Base-by-base conservation (phyloP, 1,140 invertebrate genomes). In the Halesus radiatus region DNA sequence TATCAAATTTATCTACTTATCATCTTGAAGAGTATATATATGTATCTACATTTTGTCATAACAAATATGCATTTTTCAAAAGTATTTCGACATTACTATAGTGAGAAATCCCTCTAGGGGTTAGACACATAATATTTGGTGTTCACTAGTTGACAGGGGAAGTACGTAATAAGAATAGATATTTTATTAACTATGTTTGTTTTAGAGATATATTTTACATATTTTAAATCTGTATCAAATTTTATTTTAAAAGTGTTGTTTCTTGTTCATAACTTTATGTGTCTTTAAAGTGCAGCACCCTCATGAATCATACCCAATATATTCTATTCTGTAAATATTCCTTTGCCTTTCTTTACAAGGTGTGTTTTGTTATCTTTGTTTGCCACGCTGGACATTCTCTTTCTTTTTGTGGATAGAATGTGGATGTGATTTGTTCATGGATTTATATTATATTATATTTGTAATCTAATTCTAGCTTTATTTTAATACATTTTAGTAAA, bases 101-200 rank as follows among this genome's bases (percentile, higher is more conserved):
- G 82, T 81, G 82, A 83, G 82, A 79, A 62, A 79, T 83, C 81
- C 81, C 81, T 32, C 68, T 83, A 83, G 82, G 82, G 82, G 82
- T 79, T 53, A 79, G 81, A 83, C 76, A 80, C 78, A 83, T 76
- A 80, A 78, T 80, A 80, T 74, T 81, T 64, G 79, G 82, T 83
- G 82, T 83, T 83, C 82, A 81, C 80, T 81, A 83, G 82, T 75
- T 76, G 73, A 77, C 80, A 76, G 77, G 74, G 60, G 70, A 76
- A 76, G 22, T 53, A 76, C 58, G 23, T 62, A 75, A 70, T 81
- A 77, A 76, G 64, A 81, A 79, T 81, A 81, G 76, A 76, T 79
- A 79, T 81, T 83, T 79, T 81, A 79, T 79, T 79, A 56, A 83
- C 75, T 81, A 77, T 79, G 76, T 83, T 81, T 78, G 72, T 83